Evolutionary conservation across 2,797 vertebrate species (phyloP).

Genomic region (Crocodylus rhombifer): DNA sequence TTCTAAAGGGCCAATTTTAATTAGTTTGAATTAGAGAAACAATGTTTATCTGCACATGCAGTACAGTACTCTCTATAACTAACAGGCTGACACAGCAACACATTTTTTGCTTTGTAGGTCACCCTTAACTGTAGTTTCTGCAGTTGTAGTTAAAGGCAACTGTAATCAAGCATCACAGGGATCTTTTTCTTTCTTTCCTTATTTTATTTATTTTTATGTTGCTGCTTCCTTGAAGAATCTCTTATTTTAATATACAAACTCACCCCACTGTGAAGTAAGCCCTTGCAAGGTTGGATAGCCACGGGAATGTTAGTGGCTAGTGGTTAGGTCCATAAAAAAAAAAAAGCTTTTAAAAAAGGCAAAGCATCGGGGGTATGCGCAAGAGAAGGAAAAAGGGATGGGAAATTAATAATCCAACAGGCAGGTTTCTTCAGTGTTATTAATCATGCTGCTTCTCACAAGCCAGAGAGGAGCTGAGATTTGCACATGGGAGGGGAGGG

Average conservation of each 20-base stretch:
- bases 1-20: constrained; percentile 72
- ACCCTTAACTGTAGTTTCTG: constrained; percentile 69
- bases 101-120: constrained; percentile 72
- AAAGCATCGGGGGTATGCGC: constrained; percentile 78
- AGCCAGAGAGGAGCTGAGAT: constrained; percentile 81
- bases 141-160: constrained; percentile 73
- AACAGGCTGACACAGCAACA: constrained; percentile 62
- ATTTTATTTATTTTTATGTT: not conserved
- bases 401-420: constrained; percentile 92
- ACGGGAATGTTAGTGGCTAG: constrained; percentile 78
- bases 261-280: constrained; percentile 86
- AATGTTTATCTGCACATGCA: constrained; percentile 36
- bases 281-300: constrained; percentile 80
- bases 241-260: constrained; percentile 82
- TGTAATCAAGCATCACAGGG: constrained; percentile 74
- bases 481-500: constrained; percentile 84
- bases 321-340: constrained; percentile 82
- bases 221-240: constrained; percentile 67
- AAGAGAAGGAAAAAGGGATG: constrained; percentile 80
- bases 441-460: constrained; percentile 86
- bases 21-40: constrained; percentile 69
- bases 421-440: constrained; percentile 88
- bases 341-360: constrained; percentile 60
- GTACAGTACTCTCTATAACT: constrained; percentile 12
- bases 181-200: not conserved